Evolutionary conservation across 2,888 invertebrate genomes (phyloP), one percentile per base, ranked within the genome.

Genomic region (Hypomecis atomaria): DNA sequence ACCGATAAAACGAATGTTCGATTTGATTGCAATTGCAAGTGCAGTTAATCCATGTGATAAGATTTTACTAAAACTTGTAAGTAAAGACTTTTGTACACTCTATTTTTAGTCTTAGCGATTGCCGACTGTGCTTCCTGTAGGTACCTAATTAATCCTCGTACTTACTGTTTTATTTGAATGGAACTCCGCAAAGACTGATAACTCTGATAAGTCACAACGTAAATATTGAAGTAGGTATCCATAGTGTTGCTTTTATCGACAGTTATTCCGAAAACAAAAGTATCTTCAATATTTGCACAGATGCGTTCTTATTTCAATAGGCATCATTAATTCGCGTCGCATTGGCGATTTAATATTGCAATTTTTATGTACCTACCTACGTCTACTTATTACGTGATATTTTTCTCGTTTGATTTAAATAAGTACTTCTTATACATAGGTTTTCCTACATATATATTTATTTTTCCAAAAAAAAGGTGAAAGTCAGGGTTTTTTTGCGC

Each of bases 201-300:
- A 23, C 23, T 23, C 23, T 40, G 4, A 40, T 8, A 40, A 10
- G 8, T 40, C 7, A 40, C 7, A 10, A 11, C 34, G 23, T 0
- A 23, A 11, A 23, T 13, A 11, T n/a, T 23, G 9, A 33, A 13
- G 9, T 47, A 23, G 23, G 23, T 23, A 23, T 23, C 23, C 23
- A 23, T 23, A 23, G 23, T 23, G n/a, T n/a, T n/a, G n/a, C 23
- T 23, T 23, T 23, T 23, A 23, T 23, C 23, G 23, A 23, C 23
- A 23, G 23, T 23, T 2, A 23, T 10, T 49, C 0, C 11, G 36
- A 34, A 40, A 43, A 49, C 4, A 49, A 49, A 9, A 10, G 10
- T 13, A 40, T 33, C 0, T 38, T 44, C 5, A 34, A 42, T 13
- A n/a, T 62, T 62, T 62, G 43, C 49, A 62, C 61, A 62, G 56